Base-by-base conservation (phyloP, 2,888 invertebrate genomes). In the Odontomyia ornata region DNA sequence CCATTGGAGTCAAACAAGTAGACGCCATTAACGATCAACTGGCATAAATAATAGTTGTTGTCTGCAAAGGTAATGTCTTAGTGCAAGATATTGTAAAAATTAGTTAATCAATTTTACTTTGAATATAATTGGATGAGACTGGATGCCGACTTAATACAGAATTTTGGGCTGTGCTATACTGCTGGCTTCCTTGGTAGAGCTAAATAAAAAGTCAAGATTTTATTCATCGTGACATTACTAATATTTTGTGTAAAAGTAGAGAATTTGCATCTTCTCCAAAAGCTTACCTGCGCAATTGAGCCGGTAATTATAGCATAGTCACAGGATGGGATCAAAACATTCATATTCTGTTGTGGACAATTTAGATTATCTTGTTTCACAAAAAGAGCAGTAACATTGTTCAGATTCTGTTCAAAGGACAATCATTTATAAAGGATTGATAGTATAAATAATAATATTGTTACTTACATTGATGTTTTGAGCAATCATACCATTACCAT, bases 1-100 rank as follows among this genome's bases (percentile, higher is more conserved):
- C 94, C 94, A 83, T 93, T 93, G 85, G 89, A 91, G 82, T 94
- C 93, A 79, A 94, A 85, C 81, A 94, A 89, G 0, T 89, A 89
- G 69, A 94, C 91, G 81, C 91, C 89, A 18, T 88, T 87, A 56
- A 94, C 91, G 81, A 91, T 89, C 83, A 94, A 81, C 86, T 93
- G 93, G 0, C 92, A 92, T 62, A 94, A 90, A 83, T 91, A 93
- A 88, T 93, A 94, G 62, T 89, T 84, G 85, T 94, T 93, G 84
- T 90, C 93, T 93, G 86, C 18, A 88, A 89, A 75, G 27, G 36
- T 21, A 64, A 64, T 36, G 27, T 25, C 13, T 43, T 60, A n/a
- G n/a, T n/a, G 9, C 3, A 21, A 11, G 25, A 30, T 7, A 73
- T 43, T 28, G 27, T 43, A 11, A 21, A 13, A 57, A 7, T 15